Conservation (phyloP, 2,888 invertebrate genomes). For the Drosophila aldrichi region DNA sequence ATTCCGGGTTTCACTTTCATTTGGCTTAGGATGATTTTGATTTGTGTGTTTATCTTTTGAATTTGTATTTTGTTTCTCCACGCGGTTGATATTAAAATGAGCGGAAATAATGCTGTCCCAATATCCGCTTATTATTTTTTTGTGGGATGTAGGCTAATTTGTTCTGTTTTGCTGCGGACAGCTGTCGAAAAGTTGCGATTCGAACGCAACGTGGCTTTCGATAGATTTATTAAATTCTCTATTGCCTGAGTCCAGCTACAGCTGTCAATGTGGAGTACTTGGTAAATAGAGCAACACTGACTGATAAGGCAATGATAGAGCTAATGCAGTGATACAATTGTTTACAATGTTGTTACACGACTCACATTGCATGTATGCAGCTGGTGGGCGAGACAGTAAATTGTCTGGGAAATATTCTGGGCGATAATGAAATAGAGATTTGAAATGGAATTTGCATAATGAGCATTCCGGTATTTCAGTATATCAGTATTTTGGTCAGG, state of each 20-base stretch:
- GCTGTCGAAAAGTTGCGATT: constrained; percentile 61
- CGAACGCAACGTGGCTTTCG: constrained; percentile 40
- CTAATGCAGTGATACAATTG: constrained; percentile 62
- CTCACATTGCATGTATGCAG: constrained; percentile 14
- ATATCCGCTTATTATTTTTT: constrained; percentile 58
- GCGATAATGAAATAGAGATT: constrained; percentile 23
- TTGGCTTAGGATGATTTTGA: constrained; percentile 61
- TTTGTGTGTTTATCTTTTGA: constrained; percentile 70
- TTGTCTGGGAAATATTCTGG: constrained; percentile 5
- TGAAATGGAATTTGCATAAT: constrained; percentile 26
- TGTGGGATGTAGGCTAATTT: constrained; percentile 14
- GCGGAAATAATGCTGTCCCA: constrained; percentile 64
- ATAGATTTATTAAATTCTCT: constrained; percentile 42
- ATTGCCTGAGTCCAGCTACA: constrained; percentile 48
- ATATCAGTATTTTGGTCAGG: background rate
- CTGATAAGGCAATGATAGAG: constrained; percentile 51
- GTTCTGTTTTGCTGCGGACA: constrained; percentile 34
- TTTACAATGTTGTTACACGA: constrained; percentile 54
- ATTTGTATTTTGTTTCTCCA: constrained; percentile 47
- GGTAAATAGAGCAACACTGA: constrained; percentile 56
- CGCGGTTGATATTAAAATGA: constrained; percentile 54
- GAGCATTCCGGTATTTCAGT: constrained; percentile 3
- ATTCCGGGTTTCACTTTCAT: constrained; percentile 59
- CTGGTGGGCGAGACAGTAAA: constrained; percentile 13
- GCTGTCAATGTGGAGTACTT: constrained; percentile 73